Base-by-base conservation (phyloP, 2,797 vertebrate species). In the Pipistrellus pygmaeus region DNA sequence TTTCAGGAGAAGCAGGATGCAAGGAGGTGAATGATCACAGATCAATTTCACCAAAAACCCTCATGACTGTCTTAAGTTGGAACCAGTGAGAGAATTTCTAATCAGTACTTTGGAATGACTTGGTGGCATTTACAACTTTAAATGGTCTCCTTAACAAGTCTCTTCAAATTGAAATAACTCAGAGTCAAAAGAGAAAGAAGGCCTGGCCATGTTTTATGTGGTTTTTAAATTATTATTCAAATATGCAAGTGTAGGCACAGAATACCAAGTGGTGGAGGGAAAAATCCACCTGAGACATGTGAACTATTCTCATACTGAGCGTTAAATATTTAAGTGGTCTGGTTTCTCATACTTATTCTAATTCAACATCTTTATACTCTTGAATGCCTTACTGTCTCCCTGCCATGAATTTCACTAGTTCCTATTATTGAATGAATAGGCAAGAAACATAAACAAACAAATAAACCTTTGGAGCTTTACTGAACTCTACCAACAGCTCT, bases 201-300 rank as follows among this genome's bases (percentile, higher is more conserved):
- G 6, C 27, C 62, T 93, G 76, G 85, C 62, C 91, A 85, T 23
- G 80, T 95, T 73, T 35, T 12, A 46, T 77, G 93, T 94, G 71
- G 71, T 78, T 96, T 96, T 75, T 44, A 62, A 93, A 92, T 88
- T 89, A 88, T 68, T 88, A 93, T 78, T 96, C 95, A 94, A 94
- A 91, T 93, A 92, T 92, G 69, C 46, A 95, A 55, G 18, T 48
- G 11, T 57, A 85, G 13, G 35, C 32, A 82, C 62, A 88, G 90
- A 93, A 94, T 90, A 85, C 55, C 9, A 95, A 91, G 32, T 66
- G 62, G 1, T n/a, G 4, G 5, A 17, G 8, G 8, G 0, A 66
- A 69, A 55, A 32, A 64, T 44, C 38, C 46, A 15, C 62, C 89
- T 62, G 20, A 93, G 94, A 91, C 85, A 76, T n/a, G 38, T 44